phyloP scores from a whole-genome alignment of 2,888 invertebrate genomes.

The Anarsia innoxiella region DNA sequence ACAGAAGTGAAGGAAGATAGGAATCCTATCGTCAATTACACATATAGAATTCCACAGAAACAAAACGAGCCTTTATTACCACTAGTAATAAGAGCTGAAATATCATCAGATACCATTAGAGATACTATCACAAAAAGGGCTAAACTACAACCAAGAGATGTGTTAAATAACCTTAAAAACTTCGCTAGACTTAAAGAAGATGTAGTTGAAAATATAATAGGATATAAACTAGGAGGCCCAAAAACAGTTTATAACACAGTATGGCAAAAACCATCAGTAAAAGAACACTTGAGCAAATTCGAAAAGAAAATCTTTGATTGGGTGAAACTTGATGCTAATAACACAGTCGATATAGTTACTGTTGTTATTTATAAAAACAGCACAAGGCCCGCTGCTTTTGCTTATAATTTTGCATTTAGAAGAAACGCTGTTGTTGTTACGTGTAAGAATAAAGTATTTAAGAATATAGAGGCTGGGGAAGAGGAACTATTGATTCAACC shows the following conservation, averaged over 20 bases:
- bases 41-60: neutral
- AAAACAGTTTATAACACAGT: neutral
- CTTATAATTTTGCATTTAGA: neutral
- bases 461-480: slow-evolving; percentile 1
- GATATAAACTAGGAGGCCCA: neutral
- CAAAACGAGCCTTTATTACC: neutral
- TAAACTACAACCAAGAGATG: neutral
- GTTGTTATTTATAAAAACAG: slow-evolving; percentile 3
- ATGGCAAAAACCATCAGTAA: neutral
- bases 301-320: neutral
- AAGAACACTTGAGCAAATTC: neutral
- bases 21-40: slow-evolving; percentile 4
- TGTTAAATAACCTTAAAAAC: neutral
- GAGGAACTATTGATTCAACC: neutral
- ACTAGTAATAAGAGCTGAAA: slow-evolving; percentile 4
- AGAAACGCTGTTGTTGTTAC: neutral
- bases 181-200: slow-evolving; percentile 1
- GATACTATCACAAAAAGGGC: neutral
- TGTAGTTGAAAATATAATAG: slow-evolving; percentile 2
- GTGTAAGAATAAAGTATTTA: neutral
- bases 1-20: slow-evolving; percentile 1
- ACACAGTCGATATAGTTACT: neutral
- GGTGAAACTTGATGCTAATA: neutral
- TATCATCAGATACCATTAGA: neutral
- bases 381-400: slow-evolving; percentile 3